phyloP scores from a whole-genome alignment of 1,140 invertebrate genomes.

The Triops cancriformis region DNA sequence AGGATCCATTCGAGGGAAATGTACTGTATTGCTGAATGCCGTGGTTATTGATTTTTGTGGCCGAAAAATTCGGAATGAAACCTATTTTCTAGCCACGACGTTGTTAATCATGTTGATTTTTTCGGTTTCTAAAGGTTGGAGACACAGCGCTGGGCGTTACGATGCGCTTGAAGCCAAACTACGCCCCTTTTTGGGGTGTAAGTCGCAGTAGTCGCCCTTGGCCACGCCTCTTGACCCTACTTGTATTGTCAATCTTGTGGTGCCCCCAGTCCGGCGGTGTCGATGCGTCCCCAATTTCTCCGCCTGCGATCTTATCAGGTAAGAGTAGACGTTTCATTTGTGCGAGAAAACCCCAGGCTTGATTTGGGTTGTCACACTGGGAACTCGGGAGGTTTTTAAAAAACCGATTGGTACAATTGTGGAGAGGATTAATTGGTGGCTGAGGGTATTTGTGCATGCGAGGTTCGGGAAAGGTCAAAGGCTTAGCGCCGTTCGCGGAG shows the following conservation, averaged over 20 bases:
- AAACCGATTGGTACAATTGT: not conserved
- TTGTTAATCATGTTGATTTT: not conserved
- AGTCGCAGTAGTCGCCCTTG: not conserved
- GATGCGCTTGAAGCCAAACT: not conserved
- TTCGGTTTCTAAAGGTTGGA: not conserved
- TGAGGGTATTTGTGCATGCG: too few relatives aligned
- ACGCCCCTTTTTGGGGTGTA: slow-evolving; percentile 3
- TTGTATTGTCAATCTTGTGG: not conserved
- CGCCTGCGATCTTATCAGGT: slow-evolving; percentile 4
- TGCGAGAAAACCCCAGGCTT: not conserved
- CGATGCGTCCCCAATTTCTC: not conserved
- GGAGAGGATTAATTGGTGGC: too few relatives aligned
- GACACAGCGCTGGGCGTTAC: slow-evolving; percentile 1
- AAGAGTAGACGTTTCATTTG: not conserved
- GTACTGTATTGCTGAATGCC: too few relatives aligned
- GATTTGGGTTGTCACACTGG: not conserved
- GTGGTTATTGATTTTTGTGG: too few relatives aligned
- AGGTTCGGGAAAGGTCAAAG: too few relatives aligned
- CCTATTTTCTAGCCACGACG: too few relatives aligned
- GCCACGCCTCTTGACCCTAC: slow-evolving; percentile 2
- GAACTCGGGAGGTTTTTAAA: not conserved
- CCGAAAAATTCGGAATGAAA: too few relatives aligned
- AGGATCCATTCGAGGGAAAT: too few relatives aligned
- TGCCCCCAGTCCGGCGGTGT: not conserved
- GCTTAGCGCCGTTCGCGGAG: too few relatives aligned